These are phyloP conservation scores for Tachypleus tridentatus DNA, from an alignment of 1,140 invertebrate genomes.

Conservation along the genomic window DNA sequence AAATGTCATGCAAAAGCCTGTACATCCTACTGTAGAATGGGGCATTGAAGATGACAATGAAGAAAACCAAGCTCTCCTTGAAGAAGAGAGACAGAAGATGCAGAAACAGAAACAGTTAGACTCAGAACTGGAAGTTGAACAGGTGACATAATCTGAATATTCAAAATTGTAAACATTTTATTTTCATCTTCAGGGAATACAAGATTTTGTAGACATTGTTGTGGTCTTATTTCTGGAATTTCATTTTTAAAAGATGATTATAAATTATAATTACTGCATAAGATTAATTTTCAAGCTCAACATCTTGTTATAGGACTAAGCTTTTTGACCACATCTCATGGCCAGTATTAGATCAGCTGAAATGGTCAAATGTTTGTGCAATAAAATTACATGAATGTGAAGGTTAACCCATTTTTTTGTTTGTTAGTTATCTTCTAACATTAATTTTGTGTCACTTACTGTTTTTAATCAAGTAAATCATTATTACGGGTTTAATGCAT, in stretches of 20 bases:
- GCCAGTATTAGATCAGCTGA: too few relatives aligned
- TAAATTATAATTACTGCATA: not conserved
- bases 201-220: not conserved
- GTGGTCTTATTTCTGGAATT: not conserved
- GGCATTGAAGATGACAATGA: constrained; percentile 35
- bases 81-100: constrained; percentile 29
- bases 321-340: not conserved
- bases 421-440: too few relatives aligned
- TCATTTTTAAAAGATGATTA: not conserved
- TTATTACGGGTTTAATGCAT: too few relatives aligned
- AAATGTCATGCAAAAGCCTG: not conserved
- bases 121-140: constrained; percentile 56
- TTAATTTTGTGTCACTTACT: too few relatives aligned
- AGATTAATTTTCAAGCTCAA: not conserved
- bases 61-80: constrained; percentile 28
- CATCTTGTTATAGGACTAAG: not conserved
- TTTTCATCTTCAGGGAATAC: not conserved
- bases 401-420: too few relatives aligned
- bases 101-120: constrained; percentile 36
- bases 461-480: too few relatives aligned
- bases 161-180: not conserved
- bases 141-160: constrained; percentile 35
- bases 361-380: too few relatives aligned
- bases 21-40: not conserved
- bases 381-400: too few relatives aligned